Evolutionary conservation across 2,113 vertebrate genomes (phyloP).

Genomic region (Pachycephala philippinensis): DNA sequence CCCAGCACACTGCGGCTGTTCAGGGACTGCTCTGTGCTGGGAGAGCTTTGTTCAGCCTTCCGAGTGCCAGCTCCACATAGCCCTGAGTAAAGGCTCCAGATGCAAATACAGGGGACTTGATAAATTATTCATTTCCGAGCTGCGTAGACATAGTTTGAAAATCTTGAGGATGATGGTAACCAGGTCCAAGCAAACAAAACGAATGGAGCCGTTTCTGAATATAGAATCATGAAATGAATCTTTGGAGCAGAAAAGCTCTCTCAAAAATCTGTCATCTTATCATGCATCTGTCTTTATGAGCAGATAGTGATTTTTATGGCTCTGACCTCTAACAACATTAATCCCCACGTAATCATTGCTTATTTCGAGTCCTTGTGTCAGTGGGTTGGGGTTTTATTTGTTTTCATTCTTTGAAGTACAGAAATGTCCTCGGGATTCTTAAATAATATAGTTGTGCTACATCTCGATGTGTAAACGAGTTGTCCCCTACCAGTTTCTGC

Average conservation of each 20-base stretch:
- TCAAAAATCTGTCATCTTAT: not conserved
- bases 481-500: not conserved
- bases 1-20: not conserved
- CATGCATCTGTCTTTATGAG: not conserved
- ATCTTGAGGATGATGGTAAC: not conserved
- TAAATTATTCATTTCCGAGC: not conserved
- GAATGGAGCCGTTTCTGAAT: not conserved
- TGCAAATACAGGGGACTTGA: not conserved
- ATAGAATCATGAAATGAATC: not conserved
- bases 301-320: not conserved
- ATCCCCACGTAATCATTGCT: not conserved
- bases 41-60: not conserved
- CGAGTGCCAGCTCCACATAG: not conserved
- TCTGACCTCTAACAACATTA: not conserved
- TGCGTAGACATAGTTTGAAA: not conserved
- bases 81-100: constrained; percentile 12
- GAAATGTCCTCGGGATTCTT: not conserved
- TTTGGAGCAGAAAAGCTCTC: not conserved
- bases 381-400: not conserved
- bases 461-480: not conserved
- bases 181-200: not conserved
- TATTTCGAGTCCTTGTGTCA: not conserved
- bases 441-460: not conserved
- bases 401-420: not conserved
- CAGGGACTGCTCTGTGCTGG: not conserved